phyloP scores from a whole-genome alignment of 2,888 invertebrate genomes.

The Lasioglossum villosulum region DNA sequence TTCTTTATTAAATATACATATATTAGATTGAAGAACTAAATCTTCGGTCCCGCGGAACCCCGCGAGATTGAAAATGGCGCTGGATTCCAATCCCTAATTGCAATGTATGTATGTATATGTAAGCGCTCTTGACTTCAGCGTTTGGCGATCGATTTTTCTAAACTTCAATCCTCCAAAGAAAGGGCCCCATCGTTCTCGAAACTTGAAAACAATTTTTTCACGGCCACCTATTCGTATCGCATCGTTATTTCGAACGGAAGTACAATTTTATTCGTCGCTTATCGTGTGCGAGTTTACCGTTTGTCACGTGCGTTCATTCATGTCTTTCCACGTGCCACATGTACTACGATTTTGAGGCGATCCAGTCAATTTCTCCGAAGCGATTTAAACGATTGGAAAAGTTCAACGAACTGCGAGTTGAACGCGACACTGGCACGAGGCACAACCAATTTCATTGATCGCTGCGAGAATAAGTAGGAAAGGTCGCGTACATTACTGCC shows the following conservation, averaged over 20 bases:
- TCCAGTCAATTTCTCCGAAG: background rate
- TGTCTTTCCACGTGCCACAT: background rate
- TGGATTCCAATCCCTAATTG: no score
- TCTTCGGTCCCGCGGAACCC: no score
- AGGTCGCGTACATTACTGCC: constrained; percentile 7
- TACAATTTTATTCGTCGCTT: background rate
- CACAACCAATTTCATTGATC: constrained; percentile 37
- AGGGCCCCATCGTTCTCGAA: background rate
- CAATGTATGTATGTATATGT: background rate
- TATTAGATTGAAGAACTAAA: no score
- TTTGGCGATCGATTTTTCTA: background rate
- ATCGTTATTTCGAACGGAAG: background rate
- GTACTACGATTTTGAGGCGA: background rate
- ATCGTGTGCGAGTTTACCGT: background rate
- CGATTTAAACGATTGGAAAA: background rate
- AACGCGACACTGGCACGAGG: background rate
- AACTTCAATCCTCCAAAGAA: background rate
- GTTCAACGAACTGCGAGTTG: background rate
- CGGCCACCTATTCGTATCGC: background rate
- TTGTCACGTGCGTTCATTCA: background rate
- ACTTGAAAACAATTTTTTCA: background rate
- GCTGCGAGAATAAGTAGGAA: constrained; percentile 27
- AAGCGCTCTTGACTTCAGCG: background rate
- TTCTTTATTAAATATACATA: no score
- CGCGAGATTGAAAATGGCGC: no score